Conservation (phyloP, 2,797 vertebrate genomes). For the Thripadectes ignobilis region DNA sequence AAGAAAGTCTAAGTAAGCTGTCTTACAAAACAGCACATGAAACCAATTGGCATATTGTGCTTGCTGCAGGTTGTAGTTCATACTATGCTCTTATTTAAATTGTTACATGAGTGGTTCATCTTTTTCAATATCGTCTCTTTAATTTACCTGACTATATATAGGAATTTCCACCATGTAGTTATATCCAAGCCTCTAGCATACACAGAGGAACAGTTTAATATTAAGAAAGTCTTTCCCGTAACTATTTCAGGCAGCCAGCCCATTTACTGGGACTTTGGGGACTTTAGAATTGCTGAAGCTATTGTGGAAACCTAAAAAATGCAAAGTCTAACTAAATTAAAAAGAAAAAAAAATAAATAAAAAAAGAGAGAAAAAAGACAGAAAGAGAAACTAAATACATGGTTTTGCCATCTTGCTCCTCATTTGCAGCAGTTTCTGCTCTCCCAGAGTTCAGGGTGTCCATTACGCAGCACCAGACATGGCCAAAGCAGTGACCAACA, state of each 20-base stretch:
- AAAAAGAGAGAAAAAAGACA: neutral
- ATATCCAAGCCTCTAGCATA: neutral
- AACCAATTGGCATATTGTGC: neutral
- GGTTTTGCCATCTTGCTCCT: neutral
- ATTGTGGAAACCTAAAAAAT: neutral
- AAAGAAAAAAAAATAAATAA: neutral
- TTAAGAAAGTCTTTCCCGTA: neutral
- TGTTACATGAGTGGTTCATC: neutral
- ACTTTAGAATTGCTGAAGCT: neutral
- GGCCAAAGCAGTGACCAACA: neutral
- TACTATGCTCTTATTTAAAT: neutral
- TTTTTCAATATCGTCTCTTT: neutral
- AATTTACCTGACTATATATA: neutral
- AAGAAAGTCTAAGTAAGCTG: neutral
- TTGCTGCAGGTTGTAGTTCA: neutral
- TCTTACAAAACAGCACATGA: neutral
- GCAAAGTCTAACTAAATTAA: neutral
- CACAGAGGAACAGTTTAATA: neutral
- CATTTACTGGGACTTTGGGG: neutral
- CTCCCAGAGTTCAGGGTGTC: neutral
- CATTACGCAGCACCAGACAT: fast-evolving
- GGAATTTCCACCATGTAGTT: neutral
- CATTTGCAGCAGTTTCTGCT: neutral
- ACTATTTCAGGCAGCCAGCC: neutral
- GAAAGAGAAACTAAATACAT: neutral